A percentile compares a stretch with the other conserved stretches of the same genome.
Conservation (phyloP, 1,140 invertebrate genomes). For the Orchestia grillus region DNA sequence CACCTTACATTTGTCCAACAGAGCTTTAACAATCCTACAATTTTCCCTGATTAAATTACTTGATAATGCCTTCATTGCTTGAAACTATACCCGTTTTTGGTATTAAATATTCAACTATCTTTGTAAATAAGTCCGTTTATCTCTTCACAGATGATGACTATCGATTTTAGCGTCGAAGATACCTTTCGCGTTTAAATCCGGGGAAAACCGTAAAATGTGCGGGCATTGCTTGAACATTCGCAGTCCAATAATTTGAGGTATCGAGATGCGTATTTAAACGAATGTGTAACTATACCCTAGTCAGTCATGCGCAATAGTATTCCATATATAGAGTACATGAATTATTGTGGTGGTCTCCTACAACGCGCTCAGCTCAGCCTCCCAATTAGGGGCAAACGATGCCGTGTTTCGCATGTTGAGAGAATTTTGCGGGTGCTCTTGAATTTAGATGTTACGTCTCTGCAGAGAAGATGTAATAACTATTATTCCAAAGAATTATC, state of each 20-base stretch:
- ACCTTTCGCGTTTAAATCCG: not conserved
- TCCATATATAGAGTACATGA: not conserved
- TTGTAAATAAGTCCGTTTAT: not conserved
- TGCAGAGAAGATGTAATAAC: too few species aligned
- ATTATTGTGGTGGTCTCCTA: not conserved
- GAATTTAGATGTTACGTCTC: not conserved
- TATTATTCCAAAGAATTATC: too few species aligned
- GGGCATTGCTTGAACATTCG: not conserved
- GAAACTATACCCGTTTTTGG: not conserved
- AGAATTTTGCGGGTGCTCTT: not conserved
- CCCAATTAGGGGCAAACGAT: not conserved
- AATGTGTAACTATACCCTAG: not conserved
- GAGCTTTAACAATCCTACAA: not conserved
- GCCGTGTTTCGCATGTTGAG: not conserved
- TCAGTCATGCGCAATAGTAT: not conserved
- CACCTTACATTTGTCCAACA: not conserved
- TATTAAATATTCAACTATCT: not conserved
- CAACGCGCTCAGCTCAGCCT: not conserved
- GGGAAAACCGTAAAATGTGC: not conserved
- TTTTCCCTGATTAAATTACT: not conserved
- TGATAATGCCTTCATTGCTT: not conserved
- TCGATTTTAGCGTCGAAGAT: not conserved
- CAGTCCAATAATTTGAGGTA: not conserved
- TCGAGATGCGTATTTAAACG: not conserved
- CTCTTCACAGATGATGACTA: not conserved